A percentile compares a stretch with the other conserved stretches of the same genome.
Conservation (phyloP, 2,888 invertebrate species). For the Cinara cedri region DNA sequence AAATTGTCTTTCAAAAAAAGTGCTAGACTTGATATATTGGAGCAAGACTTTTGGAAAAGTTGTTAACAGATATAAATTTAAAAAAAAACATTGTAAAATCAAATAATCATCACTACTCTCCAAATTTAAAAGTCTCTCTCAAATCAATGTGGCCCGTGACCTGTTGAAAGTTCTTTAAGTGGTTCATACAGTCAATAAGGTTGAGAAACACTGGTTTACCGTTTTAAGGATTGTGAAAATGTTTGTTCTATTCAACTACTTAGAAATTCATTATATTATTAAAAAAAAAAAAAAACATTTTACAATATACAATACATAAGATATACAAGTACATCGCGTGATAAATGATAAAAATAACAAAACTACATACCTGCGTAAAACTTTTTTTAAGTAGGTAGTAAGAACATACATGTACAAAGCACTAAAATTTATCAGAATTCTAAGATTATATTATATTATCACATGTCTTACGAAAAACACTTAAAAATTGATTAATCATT, state of each 20-base stretch:
- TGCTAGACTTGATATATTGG: too few relatives aligned
- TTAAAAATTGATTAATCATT: conserved; percentile 15
- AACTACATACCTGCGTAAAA: conserved; percentile 6
- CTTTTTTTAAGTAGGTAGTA: conserved; percentile 28
- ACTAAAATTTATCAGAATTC: not conserved
- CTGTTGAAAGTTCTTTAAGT: too few relatives aligned
- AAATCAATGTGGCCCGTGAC: too few relatives aligned
- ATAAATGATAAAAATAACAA: conserved; percentile 9
- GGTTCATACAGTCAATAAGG: too few relatives aligned
- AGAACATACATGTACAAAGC: conserved; percentile 19
- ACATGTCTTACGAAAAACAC: conserved; percentile 21
- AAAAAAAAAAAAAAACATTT: not conserved
- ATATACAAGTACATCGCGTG: not conserved
- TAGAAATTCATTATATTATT: not conserved
- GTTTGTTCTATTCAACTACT: not conserved
- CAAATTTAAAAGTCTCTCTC: too few relatives aligned
- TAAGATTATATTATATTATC: conserved; percentile 4
- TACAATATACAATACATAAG: not conserved
- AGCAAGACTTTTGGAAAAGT: too few relatives aligned
- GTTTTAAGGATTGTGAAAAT: not conserved
- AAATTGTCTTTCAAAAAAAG: too few relatives aligned
- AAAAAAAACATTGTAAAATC: too few relatives aligned
- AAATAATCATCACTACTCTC: too few relatives aligned
- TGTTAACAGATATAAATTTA: too few relatives aligned
- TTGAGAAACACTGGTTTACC: too few relatives aligned